Percentiles rank a stretch among this genome's conserved stretches.
Evolutionary conservation across 2,113 vertebrate species (phyloP).

Genomic region (Ivindomyrus marchei): DNA sequence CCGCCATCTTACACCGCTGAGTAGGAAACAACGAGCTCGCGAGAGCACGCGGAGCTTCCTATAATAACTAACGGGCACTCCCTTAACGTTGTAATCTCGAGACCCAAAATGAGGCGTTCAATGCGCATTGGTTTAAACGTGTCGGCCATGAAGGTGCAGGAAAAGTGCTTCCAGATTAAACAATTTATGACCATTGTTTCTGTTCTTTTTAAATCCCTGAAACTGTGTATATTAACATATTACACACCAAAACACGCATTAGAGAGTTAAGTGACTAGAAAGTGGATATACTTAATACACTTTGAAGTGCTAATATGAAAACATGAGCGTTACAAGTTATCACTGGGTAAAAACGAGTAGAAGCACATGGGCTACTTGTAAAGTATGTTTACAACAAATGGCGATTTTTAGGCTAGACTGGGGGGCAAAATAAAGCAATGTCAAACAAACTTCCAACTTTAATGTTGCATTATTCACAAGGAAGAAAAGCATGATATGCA

Average conservation of each 20-base stretch:
- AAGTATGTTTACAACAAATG: not conserved
- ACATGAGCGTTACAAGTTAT: not conserved
- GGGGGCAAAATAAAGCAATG: not conserved
- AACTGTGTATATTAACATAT: not conserved
- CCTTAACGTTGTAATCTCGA: slow-evolving; percentile 4
- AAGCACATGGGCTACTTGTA: not conserved
- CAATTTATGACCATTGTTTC: not conserved
- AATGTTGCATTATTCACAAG: not conserved
- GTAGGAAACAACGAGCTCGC: slow-evolving; percentile 56
- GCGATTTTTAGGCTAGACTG: not conserved
- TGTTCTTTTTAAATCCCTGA: not conserved
- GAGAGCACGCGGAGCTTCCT: slow-evolving; percentile 42
- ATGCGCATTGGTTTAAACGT: not conserved
- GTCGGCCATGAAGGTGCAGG: slow-evolving; percentile 2
- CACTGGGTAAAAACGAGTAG: not conserved
- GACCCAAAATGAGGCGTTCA: not conserved
- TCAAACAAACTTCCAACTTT: not conserved
- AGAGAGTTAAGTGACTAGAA: not conserved
- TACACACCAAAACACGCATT: not conserved
- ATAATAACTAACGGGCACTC: slow-evolving; percentile 12
- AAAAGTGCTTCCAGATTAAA: not conserved
- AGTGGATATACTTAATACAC: not conserved
- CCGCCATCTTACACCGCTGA: slow-evolving; percentile 71
- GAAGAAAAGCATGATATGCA: not conserved
- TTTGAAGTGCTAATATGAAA: not conserved